Percentiles rank a stretch among this genome's conserved stretches.
Conservation (phyloP, 2,888 invertebrate genomes). For the Stenotaenia linearis region DNA sequence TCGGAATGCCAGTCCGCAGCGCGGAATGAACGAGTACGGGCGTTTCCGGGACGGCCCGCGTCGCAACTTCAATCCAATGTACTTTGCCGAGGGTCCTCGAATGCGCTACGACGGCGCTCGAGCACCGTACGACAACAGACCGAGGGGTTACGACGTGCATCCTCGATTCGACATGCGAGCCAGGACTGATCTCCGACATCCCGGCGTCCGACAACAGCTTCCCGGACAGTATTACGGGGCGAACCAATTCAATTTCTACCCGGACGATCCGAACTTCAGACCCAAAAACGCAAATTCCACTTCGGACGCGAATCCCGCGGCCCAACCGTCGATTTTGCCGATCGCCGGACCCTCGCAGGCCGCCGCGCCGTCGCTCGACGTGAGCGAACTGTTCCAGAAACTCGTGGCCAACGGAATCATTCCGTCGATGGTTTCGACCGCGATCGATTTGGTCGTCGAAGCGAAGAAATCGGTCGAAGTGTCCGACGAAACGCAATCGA, state of each 20-base stretch:
- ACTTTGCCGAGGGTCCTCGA: neutral
- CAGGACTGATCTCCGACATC: neutral
- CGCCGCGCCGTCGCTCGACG: constrained; percentile 52
- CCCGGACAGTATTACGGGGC: neutral
- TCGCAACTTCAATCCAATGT: neutral
- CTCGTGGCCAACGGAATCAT: constrained; percentile 79
- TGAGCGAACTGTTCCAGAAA: constrained; percentile 77
- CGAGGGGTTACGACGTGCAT: neutral
- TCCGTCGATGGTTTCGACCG: constrained; percentile 42
- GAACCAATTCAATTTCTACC: neutral
- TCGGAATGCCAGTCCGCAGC: neutral
- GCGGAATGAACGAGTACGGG: neutral
- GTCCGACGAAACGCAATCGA: neutral
- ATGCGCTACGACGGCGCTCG: neutral
- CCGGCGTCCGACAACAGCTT: neutral
- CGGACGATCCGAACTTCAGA: no score
- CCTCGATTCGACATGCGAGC: neutral
- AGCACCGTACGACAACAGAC: neutral
- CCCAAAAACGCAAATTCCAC: no score
- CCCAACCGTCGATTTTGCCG: no score
- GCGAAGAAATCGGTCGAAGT: constrained; percentile 3
- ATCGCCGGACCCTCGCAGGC: neutral
- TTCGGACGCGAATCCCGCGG: no score
- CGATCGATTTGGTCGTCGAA: neutral
- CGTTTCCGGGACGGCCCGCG: neutral